Percentiles rank a stretch among this genome's conserved stretches.
These are phyloP conservation scores for Grallaria varia DNA, from an alignment of 2,113 vertebrate species.

Conservation along the genomic window DNA sequence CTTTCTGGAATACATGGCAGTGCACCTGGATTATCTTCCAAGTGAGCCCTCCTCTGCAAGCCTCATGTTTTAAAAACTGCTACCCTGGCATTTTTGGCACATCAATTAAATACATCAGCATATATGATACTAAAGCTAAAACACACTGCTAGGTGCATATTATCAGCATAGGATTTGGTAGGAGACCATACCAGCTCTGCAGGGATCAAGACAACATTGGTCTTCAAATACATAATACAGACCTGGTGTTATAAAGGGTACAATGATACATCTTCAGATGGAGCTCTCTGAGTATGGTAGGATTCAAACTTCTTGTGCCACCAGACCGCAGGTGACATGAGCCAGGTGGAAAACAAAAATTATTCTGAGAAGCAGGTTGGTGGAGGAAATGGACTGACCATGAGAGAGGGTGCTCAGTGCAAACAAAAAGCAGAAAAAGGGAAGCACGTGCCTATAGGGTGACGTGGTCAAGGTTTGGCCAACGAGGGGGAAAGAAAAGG, in stretches of 20 bases:
- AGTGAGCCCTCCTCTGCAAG: not conserved
- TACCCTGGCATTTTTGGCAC: not conserved
- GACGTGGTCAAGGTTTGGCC: not conserved
- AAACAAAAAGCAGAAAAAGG: not conserved
- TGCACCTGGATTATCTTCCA: no score
- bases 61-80: not conserved
- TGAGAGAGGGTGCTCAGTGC: not conserved
- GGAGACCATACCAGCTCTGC: not conserved
- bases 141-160: not conserved
- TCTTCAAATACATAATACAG: not conserved
- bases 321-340: not conserved
- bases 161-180: not conserved
- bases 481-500: not conserved
- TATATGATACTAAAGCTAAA: not conserved
- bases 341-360: not conserved
- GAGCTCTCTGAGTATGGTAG: not conserved
- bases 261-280: accelerated
- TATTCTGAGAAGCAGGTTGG: not conserved
- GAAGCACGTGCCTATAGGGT: accelerated
- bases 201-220: not conserved
- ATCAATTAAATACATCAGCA: not conserved
- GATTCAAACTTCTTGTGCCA: not conserved
- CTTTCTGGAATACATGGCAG: not conserved
- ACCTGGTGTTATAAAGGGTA: not conserved
- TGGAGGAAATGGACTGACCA: not conserved